phyloP scores from a whole-genome alignment of 1,140 invertebrate species.

The Branchinecta lynchi region DNA sequence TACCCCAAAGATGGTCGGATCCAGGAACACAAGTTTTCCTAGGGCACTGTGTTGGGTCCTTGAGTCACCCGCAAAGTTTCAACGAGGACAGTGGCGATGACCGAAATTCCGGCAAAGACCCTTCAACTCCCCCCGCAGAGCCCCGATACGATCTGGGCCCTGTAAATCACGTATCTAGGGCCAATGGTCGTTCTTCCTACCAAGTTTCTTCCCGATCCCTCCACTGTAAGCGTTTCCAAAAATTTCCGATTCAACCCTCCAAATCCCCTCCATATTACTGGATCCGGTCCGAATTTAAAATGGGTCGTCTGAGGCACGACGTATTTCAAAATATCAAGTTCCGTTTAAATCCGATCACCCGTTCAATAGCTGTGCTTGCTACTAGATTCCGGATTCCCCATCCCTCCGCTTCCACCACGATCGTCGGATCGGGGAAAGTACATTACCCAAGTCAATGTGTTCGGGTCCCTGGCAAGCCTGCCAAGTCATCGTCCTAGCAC shows the following conservation, averaged over 20 bases:
- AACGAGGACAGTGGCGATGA: too few species aligned
- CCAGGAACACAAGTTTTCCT: too few species aligned
- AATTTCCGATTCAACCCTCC: not conserved
- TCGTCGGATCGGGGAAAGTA: too few species aligned
- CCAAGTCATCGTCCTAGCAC: too few species aligned
- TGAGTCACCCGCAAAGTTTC: too few species aligned
- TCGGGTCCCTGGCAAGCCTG: too few species aligned
- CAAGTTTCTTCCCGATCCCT: slow-evolving; percentile 5
- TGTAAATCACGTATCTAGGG: slow-evolving; percentile 6
- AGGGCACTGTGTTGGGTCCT: too few species aligned
- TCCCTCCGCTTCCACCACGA: too few species aligned
- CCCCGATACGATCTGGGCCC: not conserved
- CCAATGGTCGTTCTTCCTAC: not conserved
- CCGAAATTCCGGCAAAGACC: too few species aligned
- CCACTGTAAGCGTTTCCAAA: slow-evolving; percentile 1
- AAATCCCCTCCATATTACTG: slow-evolving; percentile 4
- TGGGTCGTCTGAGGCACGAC: not conserved
- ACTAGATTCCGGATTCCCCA: too few species aligned
- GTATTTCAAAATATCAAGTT: slow-evolving; percentile 2
- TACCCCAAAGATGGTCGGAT: too few species aligned
- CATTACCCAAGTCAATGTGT: too few species aligned
- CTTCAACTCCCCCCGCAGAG: not conserved
- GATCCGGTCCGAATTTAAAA: slow-evolving; percentile 1
- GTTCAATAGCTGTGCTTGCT: not conserved
- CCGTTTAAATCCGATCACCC: slow-evolving; percentile 4